Base-by-base conservation (phyloP, 2,113 vertebrate species). In the Gasterosteus nipponicus region DNA sequence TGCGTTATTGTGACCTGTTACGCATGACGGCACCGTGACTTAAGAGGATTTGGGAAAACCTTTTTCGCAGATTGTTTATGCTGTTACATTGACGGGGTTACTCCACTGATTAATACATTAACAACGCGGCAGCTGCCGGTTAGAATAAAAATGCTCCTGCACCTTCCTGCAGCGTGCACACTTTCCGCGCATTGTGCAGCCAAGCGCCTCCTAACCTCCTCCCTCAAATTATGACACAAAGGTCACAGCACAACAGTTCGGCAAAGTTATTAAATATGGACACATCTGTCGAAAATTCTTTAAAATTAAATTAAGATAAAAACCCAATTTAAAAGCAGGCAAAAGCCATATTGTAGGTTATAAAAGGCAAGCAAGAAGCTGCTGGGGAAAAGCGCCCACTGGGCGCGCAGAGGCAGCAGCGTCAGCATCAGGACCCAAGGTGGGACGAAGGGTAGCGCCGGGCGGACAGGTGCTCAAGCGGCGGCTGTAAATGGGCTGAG, bases 41-140 rank as follows among this genome's bases (percentile, higher is more conserved):
- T 85, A 82, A 88, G 84, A 88, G 84, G 82, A 89, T 90, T 88
- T 81, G 16, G 47, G 54, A 56, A 84, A 88, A 86, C 66, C 66
- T 82, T 82, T 84, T 87, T 72, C 61, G 47, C n/a, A 65, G 68
- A 87, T 86, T 89, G 69, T 79, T 81, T 77, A 74, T 72, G 22
- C 18, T 46, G n/a, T 33, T 10, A 18, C 44, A 39, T 71, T 14
- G 46, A 47, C 14, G 56, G 56, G 10, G 14, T 1, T 47, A 65
- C 41, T 54, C n/a, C 63, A 77, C 69, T 42, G 64, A 67, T 69
- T 74, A 18, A 82, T 83, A 71, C 60, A 46, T 61, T 67, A 46
- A 64, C 9, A 62, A 53, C 5, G 11, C 41, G 75, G 61, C 18
- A 53, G 7, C 57, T 35, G 73, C 47, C 26, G 19, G 57, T 69